Conservation (phyloP, 2,797 vertebrate species). For the Acrocephalus scirpaceus region DNA sequence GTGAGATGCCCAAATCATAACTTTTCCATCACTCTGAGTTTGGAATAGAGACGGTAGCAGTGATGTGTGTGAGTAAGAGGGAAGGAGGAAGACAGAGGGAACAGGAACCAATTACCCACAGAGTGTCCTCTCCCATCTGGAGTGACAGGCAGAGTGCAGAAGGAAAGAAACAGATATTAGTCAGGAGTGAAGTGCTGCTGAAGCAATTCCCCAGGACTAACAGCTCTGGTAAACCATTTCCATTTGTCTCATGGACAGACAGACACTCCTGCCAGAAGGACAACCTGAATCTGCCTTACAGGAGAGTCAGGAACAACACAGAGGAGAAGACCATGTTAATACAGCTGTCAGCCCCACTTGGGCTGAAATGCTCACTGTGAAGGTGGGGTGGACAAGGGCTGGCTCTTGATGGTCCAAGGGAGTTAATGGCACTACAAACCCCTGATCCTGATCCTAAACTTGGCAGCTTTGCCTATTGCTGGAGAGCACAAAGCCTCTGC, state of each 20-base stretch:
- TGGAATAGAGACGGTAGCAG: not conserved
- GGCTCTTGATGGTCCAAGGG: not conserved
- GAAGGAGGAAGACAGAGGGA: slow-evolving; percentile 45
- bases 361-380: rapidly evolving
- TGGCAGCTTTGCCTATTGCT: not conserved
- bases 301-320: not conserved
- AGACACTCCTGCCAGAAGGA: not conserved
- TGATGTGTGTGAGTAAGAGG: not conserved
- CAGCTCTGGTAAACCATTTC: slow-evolving; percentile 30
- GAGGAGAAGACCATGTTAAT: rapidly evolving
- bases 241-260: not conserved
- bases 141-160: slow-evolving; percentile 70
- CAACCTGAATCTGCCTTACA: not conserved
- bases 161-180: slow-evolving; percentile 63
- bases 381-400: not conserved
- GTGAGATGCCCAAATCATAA: not conserved
- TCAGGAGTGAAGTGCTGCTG: slow-evolving; percentile 20
- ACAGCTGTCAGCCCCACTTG: not conserved
- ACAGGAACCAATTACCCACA: slow-evolving; percentile 73
- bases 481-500: not conserved
- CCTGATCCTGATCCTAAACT: not conserved
- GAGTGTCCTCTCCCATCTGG: slow-evolving; percentile 75
- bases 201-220: slow-evolving; percentile 25
- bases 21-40: not conserved
- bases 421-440: not conserved